Conservation (phyloP, 37 sponge, comb jelly and placozoan genomes). For the Agelas oroides region DNA sequence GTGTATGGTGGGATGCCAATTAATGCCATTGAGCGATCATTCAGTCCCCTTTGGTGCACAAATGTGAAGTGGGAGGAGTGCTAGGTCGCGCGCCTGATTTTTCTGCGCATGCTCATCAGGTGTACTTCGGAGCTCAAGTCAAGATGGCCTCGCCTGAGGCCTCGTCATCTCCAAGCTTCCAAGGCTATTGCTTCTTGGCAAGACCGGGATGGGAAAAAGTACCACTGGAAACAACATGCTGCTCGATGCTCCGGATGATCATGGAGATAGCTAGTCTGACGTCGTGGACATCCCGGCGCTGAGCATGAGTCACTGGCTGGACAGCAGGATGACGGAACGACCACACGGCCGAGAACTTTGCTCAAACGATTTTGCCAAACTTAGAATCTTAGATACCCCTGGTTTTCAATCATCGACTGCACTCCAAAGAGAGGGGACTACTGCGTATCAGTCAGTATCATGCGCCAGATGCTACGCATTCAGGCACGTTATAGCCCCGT, state of each 20-base stretch:
- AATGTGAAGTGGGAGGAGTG: too few species aligned
- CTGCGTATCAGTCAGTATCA: background rate
- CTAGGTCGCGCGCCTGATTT: too few species aligned
- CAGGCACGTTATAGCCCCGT: background rate
- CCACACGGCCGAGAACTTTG: background rate
- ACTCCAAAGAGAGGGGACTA: too few species aligned
- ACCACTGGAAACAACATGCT: background rate
- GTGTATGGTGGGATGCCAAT: too few species aligned
- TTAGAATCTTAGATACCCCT: background rate
- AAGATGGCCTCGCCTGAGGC: too few species aligned
- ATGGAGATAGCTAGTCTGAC: background rate
- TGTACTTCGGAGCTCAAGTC: too few species aligned
- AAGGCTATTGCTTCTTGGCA: background rate
- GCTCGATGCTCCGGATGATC: background rate
- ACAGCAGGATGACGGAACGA: background rate
- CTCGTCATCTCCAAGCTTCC: too few species aligned
- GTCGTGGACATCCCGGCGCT: too few species aligned
- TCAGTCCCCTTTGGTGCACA: too few species aligned
- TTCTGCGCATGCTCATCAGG: too few species aligned
- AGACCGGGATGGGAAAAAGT: slow-evolving; percentile 3
- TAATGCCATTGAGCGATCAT: too few species aligned
- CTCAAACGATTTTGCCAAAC: background rate
- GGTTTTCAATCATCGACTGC: background rate
- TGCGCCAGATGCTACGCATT: background rate
- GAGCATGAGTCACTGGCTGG: too few species aligned